Conservation (phyloP, 2,888 invertebrate genomes). For the Micoletzkya japonica region DNA sequence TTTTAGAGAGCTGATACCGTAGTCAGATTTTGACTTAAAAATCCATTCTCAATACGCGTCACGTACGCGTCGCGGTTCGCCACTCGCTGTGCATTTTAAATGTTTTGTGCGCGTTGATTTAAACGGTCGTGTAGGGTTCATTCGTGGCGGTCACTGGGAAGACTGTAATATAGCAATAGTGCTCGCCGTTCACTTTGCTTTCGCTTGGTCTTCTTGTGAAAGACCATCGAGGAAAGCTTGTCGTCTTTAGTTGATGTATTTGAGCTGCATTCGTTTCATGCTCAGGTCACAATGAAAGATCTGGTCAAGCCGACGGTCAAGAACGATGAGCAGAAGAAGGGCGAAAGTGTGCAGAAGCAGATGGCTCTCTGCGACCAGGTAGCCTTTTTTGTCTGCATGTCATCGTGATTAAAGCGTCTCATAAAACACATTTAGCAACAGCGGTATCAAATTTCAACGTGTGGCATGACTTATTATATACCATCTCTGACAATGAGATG, state of each 20-base stretch:
- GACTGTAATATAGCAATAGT: too few species aligned
- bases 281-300: constrained; percentile 20
- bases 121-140: too few species aligned
- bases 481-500: too few species aligned
- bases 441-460: background rate
- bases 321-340: constrained; percentile 26
- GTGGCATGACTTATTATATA: background rate
- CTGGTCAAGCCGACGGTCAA: constrained; percentile 16
- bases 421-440: background rate
- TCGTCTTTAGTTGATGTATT: background rate
- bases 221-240: background rate
- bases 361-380: constrained; percentile 53
- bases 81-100: too few species aligned
- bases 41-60: too few species aligned
- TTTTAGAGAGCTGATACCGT: too few species aligned
- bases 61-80: too few species aligned
- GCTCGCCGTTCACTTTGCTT: too few species aligned
- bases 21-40: too few species aligned
- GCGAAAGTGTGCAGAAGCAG: constrained; percentile 42
- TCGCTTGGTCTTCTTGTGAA: too few species aligned
- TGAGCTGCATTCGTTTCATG: background rate
- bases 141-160: too few species aligned
- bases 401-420: constrained; percentile 20
- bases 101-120: too few species aligned
- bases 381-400: constrained; percentile 29